Evolutionary conservation across 2,888 invertebrate genomes (phyloP).

Genomic region (Calameuta filiformis): DNA sequence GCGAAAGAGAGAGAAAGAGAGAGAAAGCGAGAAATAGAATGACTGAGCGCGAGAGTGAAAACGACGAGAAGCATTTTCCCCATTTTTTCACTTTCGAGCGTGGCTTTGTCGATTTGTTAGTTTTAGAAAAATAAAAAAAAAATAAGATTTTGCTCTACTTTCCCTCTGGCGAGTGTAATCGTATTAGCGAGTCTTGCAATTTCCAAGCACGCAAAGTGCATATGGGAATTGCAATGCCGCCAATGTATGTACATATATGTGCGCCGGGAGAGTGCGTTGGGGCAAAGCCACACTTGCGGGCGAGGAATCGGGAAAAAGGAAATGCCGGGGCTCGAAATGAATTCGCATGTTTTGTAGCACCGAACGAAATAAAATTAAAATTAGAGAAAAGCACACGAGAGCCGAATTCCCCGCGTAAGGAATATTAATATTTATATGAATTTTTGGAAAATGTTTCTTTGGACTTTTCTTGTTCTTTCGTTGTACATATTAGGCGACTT

Average conservation of each 20-base stretch:
- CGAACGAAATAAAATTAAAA: too few relatives aligned
- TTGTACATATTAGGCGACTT: constrained; percentile 54
- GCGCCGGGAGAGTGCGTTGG: too few relatives aligned
- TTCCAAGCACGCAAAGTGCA: too few relatives aligned
- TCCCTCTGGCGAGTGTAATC: too few relatives aligned
- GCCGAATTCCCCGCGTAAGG: constrained; percentile 24
- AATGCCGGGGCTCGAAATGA: not conserved
- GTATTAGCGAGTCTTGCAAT: too few relatives aligned
- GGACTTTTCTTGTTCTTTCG: constrained; percentile 19
- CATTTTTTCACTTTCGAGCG: too few relatives aligned
- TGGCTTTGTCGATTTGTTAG: too few relatives aligned
- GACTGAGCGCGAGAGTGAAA: too few relatives aligned
- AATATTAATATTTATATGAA: constrained; percentile 27
- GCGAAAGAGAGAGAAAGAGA: constrained; percentile 15
- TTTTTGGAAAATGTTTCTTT: constrained; percentile 17
- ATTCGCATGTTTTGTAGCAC: not conserved
- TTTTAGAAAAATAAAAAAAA: too few relatives aligned
- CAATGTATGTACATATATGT: too few relatives aligned
- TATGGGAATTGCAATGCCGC: too few relatives aligned
- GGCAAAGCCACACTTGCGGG: not conserved
- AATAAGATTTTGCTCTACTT: too few relatives aligned
- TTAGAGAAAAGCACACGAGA: not conserved
- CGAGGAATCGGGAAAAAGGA: not conserved
- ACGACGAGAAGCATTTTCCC: not conserved
- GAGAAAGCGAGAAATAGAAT: constrained; percentile 8